Base-by-base conservation (phyloP, 2,888 invertebrate species). In the Lypha dubia region DNA sequence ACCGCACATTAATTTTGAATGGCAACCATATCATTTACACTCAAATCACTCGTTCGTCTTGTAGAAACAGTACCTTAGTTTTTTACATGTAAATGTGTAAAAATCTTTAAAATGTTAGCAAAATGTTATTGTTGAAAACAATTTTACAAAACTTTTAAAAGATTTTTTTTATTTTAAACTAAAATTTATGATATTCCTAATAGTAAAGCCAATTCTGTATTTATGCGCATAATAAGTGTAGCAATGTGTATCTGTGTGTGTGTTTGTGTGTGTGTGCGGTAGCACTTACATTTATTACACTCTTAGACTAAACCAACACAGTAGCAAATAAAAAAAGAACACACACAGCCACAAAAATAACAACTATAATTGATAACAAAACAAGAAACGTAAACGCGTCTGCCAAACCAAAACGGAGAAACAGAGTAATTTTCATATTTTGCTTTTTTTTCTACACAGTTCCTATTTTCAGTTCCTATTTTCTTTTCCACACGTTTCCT, bases 351-450 rank as follows among this genome's bases (percentile, higher is more conserved):
- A 68, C 76, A 62, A 76, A 62, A 84, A 71, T 80, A 84, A 81
- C 84, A 80, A 77, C 84, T 70, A 81, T 81, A 84, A 84, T 81
- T 84, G 84, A 74, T 81, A 84, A 81, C 71, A 81, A 81, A 84
- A 81, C 77, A 84, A 58, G 70, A 81, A 84, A 79, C 49, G 73
- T 76, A 84, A 79, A 79, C 58, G 65, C 65, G 76, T 79, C 68
- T 58, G 49, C 63, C 73, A 65, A 84, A 74, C 60, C 38, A 22
- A 51, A 77, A 49, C 67, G 60, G 68, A 41, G 60, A 60, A 60
- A 67, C 46, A 58, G 7, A 68, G 58, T 60, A 68, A 68, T 77
- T 68, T 77, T 15, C 49, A 28, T 60, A n/a, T n/a, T n/a, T n/a
- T n/a, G n/a, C n/a, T n/a, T n/a, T n/a, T n/a, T 44, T 44, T 38